Evolutionary conservation across 2,113 vertebrate genomes (phyloP).

Genomic region (Myotis davidii): DNA sequence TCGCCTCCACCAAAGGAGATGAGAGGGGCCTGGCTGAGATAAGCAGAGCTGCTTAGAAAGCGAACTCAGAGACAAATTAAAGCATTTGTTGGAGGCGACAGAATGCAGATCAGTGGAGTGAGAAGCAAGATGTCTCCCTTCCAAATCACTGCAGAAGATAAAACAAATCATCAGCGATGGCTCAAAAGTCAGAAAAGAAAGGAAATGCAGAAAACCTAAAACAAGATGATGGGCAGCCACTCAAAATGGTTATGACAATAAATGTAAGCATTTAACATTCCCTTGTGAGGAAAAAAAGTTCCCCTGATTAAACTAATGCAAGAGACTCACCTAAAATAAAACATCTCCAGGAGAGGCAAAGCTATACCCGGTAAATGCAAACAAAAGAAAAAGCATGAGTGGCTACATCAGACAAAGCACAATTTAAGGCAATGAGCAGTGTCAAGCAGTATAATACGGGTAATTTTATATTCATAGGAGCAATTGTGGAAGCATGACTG

Average conservation of each 20-base stretch:
- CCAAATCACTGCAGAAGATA: slow-evolving; percentile 61
- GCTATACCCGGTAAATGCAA: slow-evolving; percentile 70
- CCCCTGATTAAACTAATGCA: slow-evolving; percentile 61
- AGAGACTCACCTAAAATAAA: slow-evolving; percentile 68
- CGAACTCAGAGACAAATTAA: slow-evolving; percentile 58
- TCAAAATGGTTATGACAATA: slow-evolving; percentile 46
- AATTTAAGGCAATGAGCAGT: slow-evolving; percentile 59
- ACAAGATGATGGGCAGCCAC: slow-evolving; percentile 7
- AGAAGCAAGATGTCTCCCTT: slow-evolving; percentile 76
- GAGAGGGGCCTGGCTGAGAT: slow-evolving; percentile 56
- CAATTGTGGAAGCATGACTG: slow-evolving; percentile 69
- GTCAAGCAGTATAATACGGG: slow-evolving; percentile 63
- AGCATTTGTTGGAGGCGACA: slow-evolving; percentile 51
- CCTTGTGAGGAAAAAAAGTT: slow-evolving; percentile 60
- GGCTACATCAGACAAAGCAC: slow-evolving; percentile 69
- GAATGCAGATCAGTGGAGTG: slow-evolving; percentile 56
- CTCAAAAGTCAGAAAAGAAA: slow-evolving; percentile 71
- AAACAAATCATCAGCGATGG: slow-evolving; percentile 57
- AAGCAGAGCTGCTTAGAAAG: slow-evolving; percentile 70
- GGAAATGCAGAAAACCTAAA: slow-evolving; percentile 57
- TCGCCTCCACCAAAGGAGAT: neutral
- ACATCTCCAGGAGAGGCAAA: slow-evolving; percentile 43
- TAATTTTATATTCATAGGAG: slow-evolving; percentile 75
- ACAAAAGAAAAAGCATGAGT: slow-evolving; percentile 67
- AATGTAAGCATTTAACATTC: slow-evolving; percentile 54